phyloP scores from a whole-genome alignment of 64 coral and sea anemone species.

The Montipora foliosa region DNA sequence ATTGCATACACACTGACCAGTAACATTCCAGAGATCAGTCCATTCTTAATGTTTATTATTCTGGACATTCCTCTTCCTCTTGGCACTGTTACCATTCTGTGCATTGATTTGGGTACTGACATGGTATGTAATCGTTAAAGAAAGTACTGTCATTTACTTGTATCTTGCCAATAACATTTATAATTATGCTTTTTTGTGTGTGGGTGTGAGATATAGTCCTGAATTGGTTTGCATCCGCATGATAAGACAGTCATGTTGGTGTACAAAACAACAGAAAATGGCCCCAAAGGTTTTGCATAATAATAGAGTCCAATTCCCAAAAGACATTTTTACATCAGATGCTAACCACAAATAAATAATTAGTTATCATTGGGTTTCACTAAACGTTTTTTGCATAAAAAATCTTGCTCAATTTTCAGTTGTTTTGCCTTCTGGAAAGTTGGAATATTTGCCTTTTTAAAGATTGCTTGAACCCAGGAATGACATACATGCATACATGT shows the following conservation, averaged over 20 bases:
- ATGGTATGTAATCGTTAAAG: constrained; percentile 65
- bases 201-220: not conserved
- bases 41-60: constrained; percentile 90
- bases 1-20: constrained; percentile 99
- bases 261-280: no score
- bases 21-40: constrained; percentile 98
- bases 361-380: not conserved
- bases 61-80: constrained; percentile 89
- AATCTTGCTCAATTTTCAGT: not conserved
- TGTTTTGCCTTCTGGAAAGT: not conserved
- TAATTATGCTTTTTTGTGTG: not conserved
- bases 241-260: no score
- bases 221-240: no score
- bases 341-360: no score
- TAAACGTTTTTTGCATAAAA: not conserved
- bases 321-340: no score
- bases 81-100: constrained; percentile 94
- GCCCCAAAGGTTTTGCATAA: no score
- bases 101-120: constrained; percentile 97
- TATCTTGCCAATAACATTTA: not conserved
- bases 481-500: no score
- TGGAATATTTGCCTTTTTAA: not conserved
- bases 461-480: no score
- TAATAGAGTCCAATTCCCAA: no score
- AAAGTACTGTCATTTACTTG: not conserved